phyloP scores from a whole-genome alignment of 2,797 vertebrate species.

The Phoxinus dragarum region DNA sequence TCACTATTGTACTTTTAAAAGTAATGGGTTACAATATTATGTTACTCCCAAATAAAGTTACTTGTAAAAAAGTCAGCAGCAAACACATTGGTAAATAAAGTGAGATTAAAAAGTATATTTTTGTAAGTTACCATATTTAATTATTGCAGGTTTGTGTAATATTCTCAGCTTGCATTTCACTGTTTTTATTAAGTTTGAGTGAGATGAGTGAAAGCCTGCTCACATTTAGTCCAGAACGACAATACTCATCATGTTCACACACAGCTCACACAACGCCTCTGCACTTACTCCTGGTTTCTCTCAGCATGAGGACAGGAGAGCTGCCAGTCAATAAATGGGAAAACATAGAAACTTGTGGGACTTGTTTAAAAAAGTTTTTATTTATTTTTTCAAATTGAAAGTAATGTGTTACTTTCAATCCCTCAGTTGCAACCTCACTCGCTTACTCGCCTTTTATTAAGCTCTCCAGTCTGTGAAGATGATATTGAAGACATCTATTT shows the following conservation, averaged over 20 bases:
- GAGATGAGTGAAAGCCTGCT: background rate
- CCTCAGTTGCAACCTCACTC: constrained; percentile 5
- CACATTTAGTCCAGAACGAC: background rate
- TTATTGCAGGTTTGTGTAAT: background rate
- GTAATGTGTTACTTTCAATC: background rate
- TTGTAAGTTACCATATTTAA: background rate
- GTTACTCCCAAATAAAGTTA: no score
- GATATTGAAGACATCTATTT: constrained; percentile 32
- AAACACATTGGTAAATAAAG: no score
- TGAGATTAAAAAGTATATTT: no score
- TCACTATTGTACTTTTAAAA: background rate
- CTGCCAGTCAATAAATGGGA: background rate
- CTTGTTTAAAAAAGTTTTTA: background rate
- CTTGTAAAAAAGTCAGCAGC: no score
- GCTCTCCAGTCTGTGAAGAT: constrained; percentile 34
- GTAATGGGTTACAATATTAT: background rate
- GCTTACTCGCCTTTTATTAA: constrained; percentile 20
- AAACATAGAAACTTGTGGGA: no score
- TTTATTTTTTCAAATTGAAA: background rate
- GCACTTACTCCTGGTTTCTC: background rate
- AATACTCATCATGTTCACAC: background rate
- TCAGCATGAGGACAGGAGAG: background rate
- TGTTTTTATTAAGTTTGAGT: background rate
- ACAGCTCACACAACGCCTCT: background rate
- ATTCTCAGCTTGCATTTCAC: background rate